Percentiles rank a stretch among this genome's conserved stretches.
phyloP scores from a whole-genome alignment of 2,888 invertebrate species.

The Malthinus flaveolus region DNA sequence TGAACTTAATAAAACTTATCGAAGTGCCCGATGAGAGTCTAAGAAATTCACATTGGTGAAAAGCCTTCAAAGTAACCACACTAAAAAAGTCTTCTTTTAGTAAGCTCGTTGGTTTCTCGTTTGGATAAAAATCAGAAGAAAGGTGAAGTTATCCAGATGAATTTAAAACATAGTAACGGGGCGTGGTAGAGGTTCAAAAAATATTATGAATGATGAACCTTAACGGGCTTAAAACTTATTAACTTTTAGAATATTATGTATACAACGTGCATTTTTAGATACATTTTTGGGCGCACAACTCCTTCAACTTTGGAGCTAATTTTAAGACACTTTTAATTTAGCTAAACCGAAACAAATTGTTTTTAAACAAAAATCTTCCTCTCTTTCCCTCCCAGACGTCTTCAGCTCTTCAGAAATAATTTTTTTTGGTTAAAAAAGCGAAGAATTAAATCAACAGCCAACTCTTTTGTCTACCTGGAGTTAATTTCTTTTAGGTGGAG shows the following conservation, averaged over 20 bases:
- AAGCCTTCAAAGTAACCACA: no score
- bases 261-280: slow-evolving; percentile 23
- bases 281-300: slow-evolving; percentile 6
- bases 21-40: no score
- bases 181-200: slow-evolving; percentile 33
- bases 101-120: slow-evolving; percentile 22
- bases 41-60: no score
- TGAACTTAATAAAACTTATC: no score
- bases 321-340: no score
- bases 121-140: slow-evolving; percentile 20
- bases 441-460: slow-evolving; percentile 4
- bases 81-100: no score
- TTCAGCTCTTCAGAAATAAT: background rate
- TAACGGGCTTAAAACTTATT: slow-evolving; percentile 28
- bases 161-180: slow-evolving; percentile 30
- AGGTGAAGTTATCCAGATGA: slow-evolving; percentile 31
- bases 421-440: slow-evolving; percentile 1
- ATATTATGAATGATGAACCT: slow-evolving; percentile 35
- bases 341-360: no score
- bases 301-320: no score
- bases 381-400: no score
- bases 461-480: slow-evolving; percentile 3
- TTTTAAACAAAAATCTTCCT: no score
- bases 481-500: no score
- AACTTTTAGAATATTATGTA: slow-evolving; percentile 28